These are phyloP conservation scores for Crenichthys baileyi DNA, from an alignment of 2,797 vertebrate genomes.

Conservation along the genomic window DNA sequence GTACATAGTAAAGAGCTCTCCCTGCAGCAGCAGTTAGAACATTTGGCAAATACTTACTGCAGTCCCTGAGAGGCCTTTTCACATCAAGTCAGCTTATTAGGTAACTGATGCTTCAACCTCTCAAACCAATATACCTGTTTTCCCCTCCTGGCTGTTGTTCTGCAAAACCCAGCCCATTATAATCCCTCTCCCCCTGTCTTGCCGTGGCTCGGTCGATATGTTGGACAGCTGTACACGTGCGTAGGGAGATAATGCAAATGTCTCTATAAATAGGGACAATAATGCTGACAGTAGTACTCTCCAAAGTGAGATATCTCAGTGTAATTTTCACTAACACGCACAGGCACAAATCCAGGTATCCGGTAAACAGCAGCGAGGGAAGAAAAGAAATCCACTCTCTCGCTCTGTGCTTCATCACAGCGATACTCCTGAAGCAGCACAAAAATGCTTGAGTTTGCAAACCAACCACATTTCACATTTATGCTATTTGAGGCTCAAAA, in stretches of 20 bases:
- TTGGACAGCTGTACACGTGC: constrained; percentile 66
- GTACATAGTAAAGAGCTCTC: constrained; percentile 35
- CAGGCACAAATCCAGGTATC: constrained; percentile 20
- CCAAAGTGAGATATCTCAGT: constrained; percentile 74
- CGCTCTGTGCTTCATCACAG: constrained; percentile 55
- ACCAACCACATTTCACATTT: constrained; percentile 63
- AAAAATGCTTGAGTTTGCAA: constrained; percentile 63
- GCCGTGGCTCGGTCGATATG: constrained; percentile 69
- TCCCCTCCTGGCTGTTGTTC: constrained; percentile 48
- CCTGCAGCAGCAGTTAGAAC: constrained; percentile 38
- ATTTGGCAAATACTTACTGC: constrained; percentile 63
- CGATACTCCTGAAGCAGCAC: constrained; percentile 56
- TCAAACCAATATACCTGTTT: constrained; percentile 44
- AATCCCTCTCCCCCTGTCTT: constrained; percentile 61
- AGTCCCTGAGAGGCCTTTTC: constrained; percentile 55
- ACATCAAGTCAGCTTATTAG: constrained; percentile 59
- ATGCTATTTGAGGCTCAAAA: constrained; percentile 49
- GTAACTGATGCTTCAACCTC: constrained; percentile 54
- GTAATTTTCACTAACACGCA: constrained; percentile 64
- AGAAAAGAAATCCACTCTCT: constrained; percentile 21
- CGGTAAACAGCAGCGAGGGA: constrained; percentile 41
- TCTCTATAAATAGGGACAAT: constrained; percentile 83
- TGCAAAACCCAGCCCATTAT: constrained; percentile 59
- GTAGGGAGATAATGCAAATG: constrained; percentile 82
- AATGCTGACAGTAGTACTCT: constrained; percentile 79